phyloP scores from a whole-genome alignment of 2,113 vertebrate genomes.

The Calidris pygmaea region DNA sequence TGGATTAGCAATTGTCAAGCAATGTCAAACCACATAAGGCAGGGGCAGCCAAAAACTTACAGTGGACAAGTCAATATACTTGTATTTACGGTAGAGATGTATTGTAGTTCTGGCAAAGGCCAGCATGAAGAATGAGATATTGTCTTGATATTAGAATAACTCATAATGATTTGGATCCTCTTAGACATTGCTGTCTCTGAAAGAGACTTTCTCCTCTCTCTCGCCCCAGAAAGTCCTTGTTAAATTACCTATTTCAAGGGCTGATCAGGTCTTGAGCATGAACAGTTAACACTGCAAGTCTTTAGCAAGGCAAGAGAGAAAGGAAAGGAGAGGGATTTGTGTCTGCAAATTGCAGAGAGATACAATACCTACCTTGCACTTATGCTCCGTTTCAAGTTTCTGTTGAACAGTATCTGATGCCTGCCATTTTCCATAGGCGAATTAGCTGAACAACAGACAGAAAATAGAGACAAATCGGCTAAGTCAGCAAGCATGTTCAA shows the following conservation, averaged over 20 bases:
- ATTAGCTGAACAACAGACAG: slow-evolving; percentile 58
- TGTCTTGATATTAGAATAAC: neutral
- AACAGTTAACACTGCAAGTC: neutral
- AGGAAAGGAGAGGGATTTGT: neutral
- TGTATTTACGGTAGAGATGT: neutral
- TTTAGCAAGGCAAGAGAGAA: neutral
- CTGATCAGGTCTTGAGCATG: neutral
- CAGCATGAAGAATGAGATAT: neutral
- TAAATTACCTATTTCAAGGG: neutral
- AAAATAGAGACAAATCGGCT: slow-evolving; percentile 50
- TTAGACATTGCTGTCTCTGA: neutral
- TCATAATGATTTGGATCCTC: neutral
- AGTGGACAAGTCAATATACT: neutral
- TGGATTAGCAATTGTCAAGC: neutral
- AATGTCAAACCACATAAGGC: neutral
- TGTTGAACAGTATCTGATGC: slow-evolving; percentile 50
- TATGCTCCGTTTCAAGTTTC: slow-evolving; percentile 61
- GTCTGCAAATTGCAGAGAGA: slow-evolving; percentile 42
- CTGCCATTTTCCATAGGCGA: slow-evolving; percentile 54
- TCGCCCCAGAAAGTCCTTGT: neutral
- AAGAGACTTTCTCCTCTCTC: neutral
- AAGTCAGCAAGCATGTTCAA: slow-evolving; percentile 23
- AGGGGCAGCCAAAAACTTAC: neutral
- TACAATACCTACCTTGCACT: slow-evolving; percentile 47
- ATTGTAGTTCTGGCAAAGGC: neutral